Base-by-base conservation (phyloP, 2,113 vertebrate genomes). In the Thamnophis sirtalis region DNA sequence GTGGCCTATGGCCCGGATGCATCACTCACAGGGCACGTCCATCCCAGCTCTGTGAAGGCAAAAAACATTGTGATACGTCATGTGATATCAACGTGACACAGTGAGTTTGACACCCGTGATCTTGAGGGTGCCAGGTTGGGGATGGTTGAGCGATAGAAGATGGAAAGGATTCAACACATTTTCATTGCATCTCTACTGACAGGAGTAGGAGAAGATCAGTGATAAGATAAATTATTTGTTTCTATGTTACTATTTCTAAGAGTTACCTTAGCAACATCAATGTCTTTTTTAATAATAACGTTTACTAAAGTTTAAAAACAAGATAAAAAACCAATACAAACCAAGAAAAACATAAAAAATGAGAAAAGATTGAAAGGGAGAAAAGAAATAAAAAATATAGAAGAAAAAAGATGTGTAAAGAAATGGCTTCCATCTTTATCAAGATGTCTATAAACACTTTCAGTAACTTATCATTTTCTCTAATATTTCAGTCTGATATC, bases 231-330 rank as follows among this genome's bases (percentile, higher is more conserved):
- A 89, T 92, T 85, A 93, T 93, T 88, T 80, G 43, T 92, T 28
- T 33, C 0, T 28, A 0, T 17, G 68, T 3, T 91, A 93, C 91
- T 94, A 54, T 94, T 92, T 89, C 94, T 86, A 92, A 94, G 68
- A 92, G 93, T 93, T 95, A 0, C 96, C 91, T 87, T 28, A 73
- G 94, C 93, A 96, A 95, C 53, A 0, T 3, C 90, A 85, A 4
- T 38, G 0, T 92, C 84, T 94, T 92, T 63, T 63, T 63, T 63
- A 63, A 63, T n/a, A 63, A 28, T 63, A 63, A 2, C 28, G 28
- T 60, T 63, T 63, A 63, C 11, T 63, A 28, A 63, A 63, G 10
- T 28, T 28, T 5, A n/a, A 63, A 28, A 63, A 28, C 58, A 63
- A 63, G 10, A 63, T 63, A 28, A 63, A 63, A 10, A 63, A 63